Percentiles rank a stretch among this genome's conserved stretches.
Evolutionary conservation across 2,888 invertebrate species (phyloP).

Genomic region (Coenonympha glycerion): DNA sequence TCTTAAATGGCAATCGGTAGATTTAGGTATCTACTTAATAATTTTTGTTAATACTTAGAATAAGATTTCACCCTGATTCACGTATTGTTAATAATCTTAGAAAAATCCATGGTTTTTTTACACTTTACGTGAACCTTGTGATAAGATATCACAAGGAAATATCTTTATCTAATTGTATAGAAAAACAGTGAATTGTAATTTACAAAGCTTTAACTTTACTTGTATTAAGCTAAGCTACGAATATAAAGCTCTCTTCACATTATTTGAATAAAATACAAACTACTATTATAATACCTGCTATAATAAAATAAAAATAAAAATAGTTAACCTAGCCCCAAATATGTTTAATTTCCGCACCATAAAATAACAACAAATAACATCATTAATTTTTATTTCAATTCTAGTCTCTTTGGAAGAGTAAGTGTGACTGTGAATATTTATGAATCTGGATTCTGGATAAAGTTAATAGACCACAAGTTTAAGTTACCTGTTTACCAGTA

Average conservation of each 20-base stretch:
- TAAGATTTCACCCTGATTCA: no score
- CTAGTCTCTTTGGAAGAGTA: neutral
- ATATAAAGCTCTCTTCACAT: neutral
- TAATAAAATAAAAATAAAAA: conserved; percentile 5
- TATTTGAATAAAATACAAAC: neutral
- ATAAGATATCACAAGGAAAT: no score
- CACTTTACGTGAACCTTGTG: no score
- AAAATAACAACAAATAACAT: conserved; percentile 3
- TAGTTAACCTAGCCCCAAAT: conserved; percentile 10
- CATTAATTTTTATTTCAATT: neutral
- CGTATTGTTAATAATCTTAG: no score
- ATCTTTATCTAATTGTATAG: no score
- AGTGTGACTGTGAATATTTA: neutral
- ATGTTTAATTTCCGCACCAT: conserved; percentile 15
- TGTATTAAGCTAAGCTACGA: no score
- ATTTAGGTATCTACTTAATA: no score
- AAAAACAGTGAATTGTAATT: no score
- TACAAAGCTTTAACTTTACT: no score
- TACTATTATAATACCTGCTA: neutral
- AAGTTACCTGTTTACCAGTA: conserved; percentile 16
- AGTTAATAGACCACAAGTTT: no score
- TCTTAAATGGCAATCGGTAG: neutral
- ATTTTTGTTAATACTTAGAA: no score
- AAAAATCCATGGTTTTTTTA: no score
- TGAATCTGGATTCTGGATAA: neutral